Conservation (phyloP, 2,797 vertebrate species). For the Liparis tanakae region DNA sequence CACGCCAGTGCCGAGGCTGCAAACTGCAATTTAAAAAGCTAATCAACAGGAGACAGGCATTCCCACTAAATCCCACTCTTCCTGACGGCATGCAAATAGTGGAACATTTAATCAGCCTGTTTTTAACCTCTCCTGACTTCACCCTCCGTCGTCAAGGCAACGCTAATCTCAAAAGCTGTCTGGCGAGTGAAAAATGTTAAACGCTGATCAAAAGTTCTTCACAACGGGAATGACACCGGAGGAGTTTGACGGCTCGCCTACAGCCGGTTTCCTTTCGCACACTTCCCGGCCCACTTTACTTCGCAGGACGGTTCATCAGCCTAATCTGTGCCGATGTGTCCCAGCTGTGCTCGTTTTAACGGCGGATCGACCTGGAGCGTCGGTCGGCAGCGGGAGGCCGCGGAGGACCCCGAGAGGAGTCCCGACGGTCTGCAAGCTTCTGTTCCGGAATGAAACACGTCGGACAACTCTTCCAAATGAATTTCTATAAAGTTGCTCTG, state of each 20-base stretch:
- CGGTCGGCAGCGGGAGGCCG: not conserved
- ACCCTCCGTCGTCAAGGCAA: constrained; percentile 73
- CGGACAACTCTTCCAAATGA: not conserved
- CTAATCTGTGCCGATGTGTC: not conserved
- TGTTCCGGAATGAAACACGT: not conserved
- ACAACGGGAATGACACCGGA: constrained; percentile 29
- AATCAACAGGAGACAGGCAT: constrained; percentile 76
- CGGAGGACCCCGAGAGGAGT: not conserved
- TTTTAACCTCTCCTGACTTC: constrained; percentile 75
- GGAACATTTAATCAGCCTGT: constrained; percentile 78
- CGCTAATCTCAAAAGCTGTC: constrained; percentile 78
- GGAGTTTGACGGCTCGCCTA: constrained; percentile 13
- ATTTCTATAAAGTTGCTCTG: not conserved
- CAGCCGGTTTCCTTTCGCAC: not conserved
- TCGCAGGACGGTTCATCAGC: not conserved
- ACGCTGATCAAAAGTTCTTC: constrained; percentile 65
- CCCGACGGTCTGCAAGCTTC: not conserved
- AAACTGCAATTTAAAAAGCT: constrained; percentile 74
- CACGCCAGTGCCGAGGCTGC: constrained; percentile 61
- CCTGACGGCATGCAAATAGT: constrained; percentile 75
- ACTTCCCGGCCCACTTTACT: not conserved
- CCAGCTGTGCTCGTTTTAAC: not conserved
- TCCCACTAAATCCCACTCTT: constrained; percentile 71
- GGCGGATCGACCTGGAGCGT: not conserved
- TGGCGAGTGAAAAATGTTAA: constrained; percentile 64